Evolutionary conservation across 2,888 invertebrate species (phyloP).

Genomic region (Hypomecis atomaria): DNA sequence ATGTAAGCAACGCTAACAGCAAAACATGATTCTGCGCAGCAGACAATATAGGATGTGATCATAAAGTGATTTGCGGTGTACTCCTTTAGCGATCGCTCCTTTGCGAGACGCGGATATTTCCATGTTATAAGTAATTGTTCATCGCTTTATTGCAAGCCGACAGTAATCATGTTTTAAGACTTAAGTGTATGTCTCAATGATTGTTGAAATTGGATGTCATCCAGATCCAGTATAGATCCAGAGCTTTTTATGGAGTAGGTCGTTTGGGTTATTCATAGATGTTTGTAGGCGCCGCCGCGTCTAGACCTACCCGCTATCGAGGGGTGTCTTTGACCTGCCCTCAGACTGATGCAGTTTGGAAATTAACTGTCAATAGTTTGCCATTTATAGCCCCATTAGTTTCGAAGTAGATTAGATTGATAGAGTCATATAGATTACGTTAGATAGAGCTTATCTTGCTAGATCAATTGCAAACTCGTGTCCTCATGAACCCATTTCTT

Average conservation of each 20-base stretch:
- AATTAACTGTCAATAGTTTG: not conserved
- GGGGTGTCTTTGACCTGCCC: constrained; percentile 54
- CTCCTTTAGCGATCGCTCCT: constrained; percentile 46
- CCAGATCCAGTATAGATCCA: constrained; percentile 50
- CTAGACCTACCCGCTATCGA: constrained; percentile 64
- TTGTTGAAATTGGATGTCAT: constrained; percentile 47
- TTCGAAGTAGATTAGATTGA: constrained; percentile 44
- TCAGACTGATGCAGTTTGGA: constrained; percentile 13
- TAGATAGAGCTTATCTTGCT: constrained; percentile 49
- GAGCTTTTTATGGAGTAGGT: constrained; percentile 55
- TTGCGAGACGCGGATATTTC: constrained; percentile 39
- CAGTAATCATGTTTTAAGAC: constrained; percentile 21
- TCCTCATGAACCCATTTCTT: constrained; percentile 53
- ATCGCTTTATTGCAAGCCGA: constrained; percentile 35
- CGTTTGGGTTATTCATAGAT: constrained; percentile 60
- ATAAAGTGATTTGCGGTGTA: constrained; percentile 47
- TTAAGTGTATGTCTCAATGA: constrained; percentile 26
- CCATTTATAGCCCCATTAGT: constrained; percentile 1
- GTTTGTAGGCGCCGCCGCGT: constrained; percentile 66
- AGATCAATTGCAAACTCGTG: constrained; percentile 56
- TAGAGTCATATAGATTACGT: not conserved
- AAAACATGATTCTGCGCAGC: constrained; percentile 54
- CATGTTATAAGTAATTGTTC: constrained; percentile 44
- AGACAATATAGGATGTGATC: constrained; percentile 51
- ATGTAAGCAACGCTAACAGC: constrained; percentile 28